These are phyloP conservation scores for Shinisaurus crocodilurus DNA, from an alignment of 2,113 vertebrate genomes.

Conservation along the genomic window DNA sequence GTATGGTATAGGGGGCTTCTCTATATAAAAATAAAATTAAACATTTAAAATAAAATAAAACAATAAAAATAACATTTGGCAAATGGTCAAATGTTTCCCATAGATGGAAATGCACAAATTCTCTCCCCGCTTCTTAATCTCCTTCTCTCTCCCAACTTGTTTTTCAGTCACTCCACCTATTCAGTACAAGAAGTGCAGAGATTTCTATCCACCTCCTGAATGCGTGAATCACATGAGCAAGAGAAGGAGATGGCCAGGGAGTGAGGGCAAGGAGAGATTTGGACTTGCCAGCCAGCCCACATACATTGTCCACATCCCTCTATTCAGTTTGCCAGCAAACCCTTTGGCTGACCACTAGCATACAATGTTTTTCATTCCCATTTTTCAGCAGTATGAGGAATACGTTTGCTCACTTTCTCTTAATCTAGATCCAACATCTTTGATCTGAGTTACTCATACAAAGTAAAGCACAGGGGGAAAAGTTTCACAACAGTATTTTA, in stretches of 20 bases:
- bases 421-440: background rate
- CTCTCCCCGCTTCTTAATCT: background rate
- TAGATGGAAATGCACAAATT: background rate
- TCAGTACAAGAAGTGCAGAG: background rate
- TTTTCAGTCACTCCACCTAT: background rate
- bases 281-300: too few species aligned
- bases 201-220: background rate
- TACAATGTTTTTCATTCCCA: background rate
- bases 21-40: too few species aligned
- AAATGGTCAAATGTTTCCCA: background rate
- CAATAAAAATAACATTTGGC: too few species aligned
- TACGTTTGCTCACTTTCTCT: background rate
- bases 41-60: too few species aligned
- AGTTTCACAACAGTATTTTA: background rate
- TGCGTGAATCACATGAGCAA: background rate
- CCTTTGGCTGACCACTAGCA: background rate
- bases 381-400: background rate
- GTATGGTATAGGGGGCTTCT: too few species aligned
- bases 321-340: too few species aligned
- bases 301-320: too few species aligned
- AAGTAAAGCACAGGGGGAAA: background rate
- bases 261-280: too few species aligned
- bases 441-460: background rate
- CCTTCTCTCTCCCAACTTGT: background rate
- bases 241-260: too few species aligned